Conservation (phyloP, 2,113 vertebrate species). For the Nycticorax nycticorax region DNA sequence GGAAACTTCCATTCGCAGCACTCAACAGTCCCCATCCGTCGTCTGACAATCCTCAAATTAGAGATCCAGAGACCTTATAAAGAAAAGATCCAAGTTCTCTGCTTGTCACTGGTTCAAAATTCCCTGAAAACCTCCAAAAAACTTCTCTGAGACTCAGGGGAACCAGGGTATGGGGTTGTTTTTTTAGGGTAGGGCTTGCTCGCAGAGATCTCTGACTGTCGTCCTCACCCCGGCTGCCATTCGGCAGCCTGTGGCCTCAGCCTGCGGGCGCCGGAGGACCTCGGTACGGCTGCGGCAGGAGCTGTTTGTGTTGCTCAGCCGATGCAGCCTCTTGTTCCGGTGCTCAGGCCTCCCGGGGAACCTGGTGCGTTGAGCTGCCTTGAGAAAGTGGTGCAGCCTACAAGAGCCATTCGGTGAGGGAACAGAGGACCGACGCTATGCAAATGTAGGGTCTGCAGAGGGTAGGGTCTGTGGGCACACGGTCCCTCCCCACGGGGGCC, state of each 20-base stretch:
- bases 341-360: background rate
- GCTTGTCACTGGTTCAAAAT: background rate
- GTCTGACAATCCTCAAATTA: background rate
- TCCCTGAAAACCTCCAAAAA: background rate
- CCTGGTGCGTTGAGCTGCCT: background rate
- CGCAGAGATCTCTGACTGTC: background rate
- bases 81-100: background rate
- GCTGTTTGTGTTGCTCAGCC: background rate
- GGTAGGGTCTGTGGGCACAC: background rate
- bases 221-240: background rate
- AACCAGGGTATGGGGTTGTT: background rate
- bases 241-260: background rate
- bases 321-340: background rate
- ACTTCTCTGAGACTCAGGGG: background rate
- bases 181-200: background rate
- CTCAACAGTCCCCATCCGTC: background rate
- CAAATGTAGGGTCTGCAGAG: background rate
- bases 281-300: background rate
- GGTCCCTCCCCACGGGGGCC: rapidly evolving
- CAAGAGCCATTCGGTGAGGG: background rate
- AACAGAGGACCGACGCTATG: rapidly evolving
- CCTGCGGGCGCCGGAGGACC: background rate
- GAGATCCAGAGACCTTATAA: background rate
- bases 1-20: background rate
- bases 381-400: background rate